Evolutionary conservation across 2,888 invertebrate genomes (phyloP).

Genomic region (Campoplex capitator): DNA sequence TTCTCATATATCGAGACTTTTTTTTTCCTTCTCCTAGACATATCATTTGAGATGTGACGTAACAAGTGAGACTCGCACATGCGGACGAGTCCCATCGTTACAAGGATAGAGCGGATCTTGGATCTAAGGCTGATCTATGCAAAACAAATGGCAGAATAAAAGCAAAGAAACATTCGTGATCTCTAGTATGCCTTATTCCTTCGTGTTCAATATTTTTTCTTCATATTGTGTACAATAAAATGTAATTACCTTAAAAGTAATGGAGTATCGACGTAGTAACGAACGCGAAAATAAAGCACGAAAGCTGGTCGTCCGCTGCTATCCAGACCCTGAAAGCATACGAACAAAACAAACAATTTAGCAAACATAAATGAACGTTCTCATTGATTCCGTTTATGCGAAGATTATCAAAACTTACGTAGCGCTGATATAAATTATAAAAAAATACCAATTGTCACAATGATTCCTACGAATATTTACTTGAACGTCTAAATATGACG

Average conservation of each 20-base stretch:
- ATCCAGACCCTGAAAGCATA: slow-evolving; percentile 90
- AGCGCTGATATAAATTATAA: not conserved
- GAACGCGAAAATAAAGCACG: slow-evolving; percentile 95
- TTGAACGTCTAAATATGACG: too few relatives aligned
- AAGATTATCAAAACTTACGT: not conserved
- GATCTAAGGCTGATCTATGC: slow-evolving; percentile 12
- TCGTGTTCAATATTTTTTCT: not conserved
- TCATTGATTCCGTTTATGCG: not conserved
- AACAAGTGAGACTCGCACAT: slow-evolving; percentile 12
- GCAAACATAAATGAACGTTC: not conserved
- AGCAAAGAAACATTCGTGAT: not conserved
- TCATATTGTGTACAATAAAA: not conserved
- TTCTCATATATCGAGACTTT: not conserved
- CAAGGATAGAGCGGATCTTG: slow-evolving; percentile 27
- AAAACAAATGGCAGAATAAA: not conserved
- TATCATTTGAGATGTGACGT: slow-evolving; percentile 28
- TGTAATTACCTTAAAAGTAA: slow-evolving; percentile 90
- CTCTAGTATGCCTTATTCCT: not conserved
- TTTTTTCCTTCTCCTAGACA: slow-evolving; percentile 8
- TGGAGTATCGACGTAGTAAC: slow-evolving; percentile 97
- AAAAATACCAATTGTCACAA: not conserved
- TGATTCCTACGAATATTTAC: not conserved
- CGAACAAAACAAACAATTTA: slow-evolving; percentile 42
- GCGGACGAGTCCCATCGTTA: slow-evolving; percentile 10
- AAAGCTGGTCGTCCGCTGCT: slow-evolving; percentile 95